These are phyloP conservation scores for Amazona guildingii DNA, from an alignment of 2,113 vertebrate species.

Conservation along the genomic window DNA sequence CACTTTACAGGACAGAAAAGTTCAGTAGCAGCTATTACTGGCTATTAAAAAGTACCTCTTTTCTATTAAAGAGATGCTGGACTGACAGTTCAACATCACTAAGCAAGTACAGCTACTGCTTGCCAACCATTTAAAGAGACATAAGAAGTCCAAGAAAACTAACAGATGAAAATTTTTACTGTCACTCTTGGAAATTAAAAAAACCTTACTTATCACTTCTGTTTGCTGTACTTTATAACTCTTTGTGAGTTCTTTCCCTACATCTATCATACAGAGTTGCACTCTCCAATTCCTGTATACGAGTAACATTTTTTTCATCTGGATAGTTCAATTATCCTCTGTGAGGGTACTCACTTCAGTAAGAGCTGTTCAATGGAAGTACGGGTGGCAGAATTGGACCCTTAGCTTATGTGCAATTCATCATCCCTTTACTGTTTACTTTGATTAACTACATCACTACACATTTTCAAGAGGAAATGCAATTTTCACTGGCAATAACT, in stretches of 20 bases:
- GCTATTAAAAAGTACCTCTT: slow-evolving; percentile 24
- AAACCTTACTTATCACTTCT: background rate
- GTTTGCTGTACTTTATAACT: slow-evolving; percentile 5
- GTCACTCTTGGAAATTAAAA: background rate
- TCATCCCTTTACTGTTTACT: slow-evolving; percentile 28
- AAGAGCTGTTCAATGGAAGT: background rate
- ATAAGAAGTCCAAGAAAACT: background rate
- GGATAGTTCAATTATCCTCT: slow-evolving; percentile 13
- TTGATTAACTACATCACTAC: slow-evolving; percentile 54
- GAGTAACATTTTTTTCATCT: background rate
- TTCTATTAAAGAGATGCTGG: background rate
- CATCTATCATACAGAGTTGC: background rate
- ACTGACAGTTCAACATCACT: background rate
- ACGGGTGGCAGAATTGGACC: slow-evolving; percentile 10
- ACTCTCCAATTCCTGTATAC: background rate
- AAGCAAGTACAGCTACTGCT: background rate
- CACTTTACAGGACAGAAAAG: slow-evolving; percentile 2
- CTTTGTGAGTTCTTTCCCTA: background rate
- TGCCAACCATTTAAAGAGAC: background rate
- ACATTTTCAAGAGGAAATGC: slow-evolving; percentile 46
- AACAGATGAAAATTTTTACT: background rate
- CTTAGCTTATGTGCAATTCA: background rate
- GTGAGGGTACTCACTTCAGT: background rate
- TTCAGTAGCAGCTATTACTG: slow-evolving; percentile 8
- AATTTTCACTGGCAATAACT: slow-evolving; percentile 36